Base-by-base conservation (phyloP, 2,113 vertebrate species). In the Osmerus mordax region DNA sequence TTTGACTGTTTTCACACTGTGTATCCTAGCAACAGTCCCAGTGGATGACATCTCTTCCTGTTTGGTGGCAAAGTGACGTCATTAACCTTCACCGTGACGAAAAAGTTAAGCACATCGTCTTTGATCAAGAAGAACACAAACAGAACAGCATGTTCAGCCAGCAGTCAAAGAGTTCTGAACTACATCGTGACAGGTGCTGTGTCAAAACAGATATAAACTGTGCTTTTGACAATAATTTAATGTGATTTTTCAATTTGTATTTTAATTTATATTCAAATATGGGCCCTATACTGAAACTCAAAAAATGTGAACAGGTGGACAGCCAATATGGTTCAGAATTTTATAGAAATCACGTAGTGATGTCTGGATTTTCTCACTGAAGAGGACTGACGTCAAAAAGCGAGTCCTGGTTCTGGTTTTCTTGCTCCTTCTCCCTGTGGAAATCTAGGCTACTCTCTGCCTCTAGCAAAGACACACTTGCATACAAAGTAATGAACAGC, bases 1-100 rank as follows among this genome's bases (percentile, higher is more conserved):
- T 58, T 70, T 73, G 47, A 51, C 70, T 58, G 62, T 75, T 67
- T 25, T 65, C 65, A 72, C 72, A 51, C 67, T 76, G 71, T 16
- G 82, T 77, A 69, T 81, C 80, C 80, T 73, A 87, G 84, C 81
- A 84, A 88, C 87, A 81, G 75, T n/a, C 58, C 53, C 23, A 25
- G 32, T 4, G 13, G 61, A 63, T 3, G 18, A 55, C 65, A 47
- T 15, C 32, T 60, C 18, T 77, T 58, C 21, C 56, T 16, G 32
- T 15, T 36, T 19, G 25, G 54, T 65, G 75, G 71, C 65, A 81
- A 68, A 67, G 4, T 4, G 54, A 3, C 21, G 67, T 53, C 36
- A 11, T 28, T 32, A 19, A 53, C 65, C 36, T 1, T 65, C 29
- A 64, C 62, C 62, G 28, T 78, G 65, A 73, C 28, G 21, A 54